These are phyloP conservation scores for Ceyx margarethae DNA, from an alignment of 2,113 vertebrate species.

Conservation along the genomic window DNA sequence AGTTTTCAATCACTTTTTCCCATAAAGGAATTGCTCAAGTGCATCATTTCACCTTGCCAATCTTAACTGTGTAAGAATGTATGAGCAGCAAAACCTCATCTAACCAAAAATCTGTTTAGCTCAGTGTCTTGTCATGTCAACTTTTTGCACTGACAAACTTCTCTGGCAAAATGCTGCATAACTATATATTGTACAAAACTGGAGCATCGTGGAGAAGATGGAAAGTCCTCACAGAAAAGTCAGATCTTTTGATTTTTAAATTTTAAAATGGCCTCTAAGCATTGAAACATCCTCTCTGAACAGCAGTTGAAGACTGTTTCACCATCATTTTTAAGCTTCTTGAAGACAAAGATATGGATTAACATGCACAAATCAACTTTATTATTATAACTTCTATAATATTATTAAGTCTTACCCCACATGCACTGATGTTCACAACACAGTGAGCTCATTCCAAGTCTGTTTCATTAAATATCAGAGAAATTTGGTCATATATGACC, in stretches of 20 bases:
- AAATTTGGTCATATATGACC: neutral
- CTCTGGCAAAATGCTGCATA: neutral
- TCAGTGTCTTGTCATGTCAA: neutral
- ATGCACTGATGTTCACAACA: rapidly evolving
- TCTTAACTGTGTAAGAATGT: neutral
- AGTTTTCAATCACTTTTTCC: neutral
- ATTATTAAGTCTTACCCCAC: neutral
- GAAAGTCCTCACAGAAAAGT: neutral
- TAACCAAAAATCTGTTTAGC: neutral
- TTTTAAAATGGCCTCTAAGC: neutral
- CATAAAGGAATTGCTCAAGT: neutral
- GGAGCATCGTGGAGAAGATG: neutral
- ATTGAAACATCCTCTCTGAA: neutral
- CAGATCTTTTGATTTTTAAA: neutral
- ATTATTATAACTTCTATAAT: neutral
- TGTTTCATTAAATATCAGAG: neutral
- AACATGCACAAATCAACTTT: neutral
- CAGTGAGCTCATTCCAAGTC: neutral
- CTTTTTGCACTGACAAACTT: neutral
- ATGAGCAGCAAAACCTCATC: neutral
- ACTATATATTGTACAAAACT: neutral
- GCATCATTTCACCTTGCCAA: neutral
- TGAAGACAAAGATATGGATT: neutral
- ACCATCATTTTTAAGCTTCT: neutral
- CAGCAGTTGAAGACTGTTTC: neutral